Evolutionary conservation across 2,797 vertebrate genomes (phyloP).

Genomic region (Okamejei kenojei): DNA sequence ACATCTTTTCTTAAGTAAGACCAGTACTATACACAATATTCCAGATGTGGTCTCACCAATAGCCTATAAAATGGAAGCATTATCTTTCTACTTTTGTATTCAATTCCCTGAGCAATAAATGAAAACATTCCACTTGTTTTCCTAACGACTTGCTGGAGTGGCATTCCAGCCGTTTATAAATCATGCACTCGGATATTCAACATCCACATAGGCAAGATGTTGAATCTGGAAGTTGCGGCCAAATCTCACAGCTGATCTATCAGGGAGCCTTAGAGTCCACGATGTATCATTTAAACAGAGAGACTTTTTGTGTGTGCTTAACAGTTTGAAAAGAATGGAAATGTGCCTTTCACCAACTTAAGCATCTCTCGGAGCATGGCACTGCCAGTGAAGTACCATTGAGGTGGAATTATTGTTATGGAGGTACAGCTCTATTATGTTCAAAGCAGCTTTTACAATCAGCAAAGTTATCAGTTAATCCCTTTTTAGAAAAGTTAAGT

Average conservation of each 20-base stretch:
- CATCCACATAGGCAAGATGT: neutral
- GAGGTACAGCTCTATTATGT: neutral
- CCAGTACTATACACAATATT: too few species aligned
- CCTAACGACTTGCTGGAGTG: too few species aligned
- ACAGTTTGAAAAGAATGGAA: neutral
- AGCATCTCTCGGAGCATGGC: neutral
- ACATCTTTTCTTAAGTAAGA: too few species aligned
- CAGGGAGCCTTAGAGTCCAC: neutral
- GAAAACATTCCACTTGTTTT: too few species aligned
- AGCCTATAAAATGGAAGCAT: too few species aligned
- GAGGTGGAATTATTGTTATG: neutral
- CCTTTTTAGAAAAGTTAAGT: neutral
- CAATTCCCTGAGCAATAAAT: too few species aligned
- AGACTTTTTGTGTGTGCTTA: neutral
- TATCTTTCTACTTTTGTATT: too few species aligned
- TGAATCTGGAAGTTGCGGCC: neutral
- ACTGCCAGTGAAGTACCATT: neutral
- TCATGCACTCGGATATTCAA: too few species aligned
- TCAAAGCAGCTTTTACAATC: neutral
- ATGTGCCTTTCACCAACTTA: neutral
- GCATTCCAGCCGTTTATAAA: too few species aligned
- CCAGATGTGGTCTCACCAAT: too few species aligned
- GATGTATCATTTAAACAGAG: neutral
- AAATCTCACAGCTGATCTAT: neutral
- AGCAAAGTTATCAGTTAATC: neutral